Evolutionary conservation across 2,797 vertebrate species (phyloP), one percentile per base, ranked within the genome.

Genomic region (Lophius americanus): DNA sequence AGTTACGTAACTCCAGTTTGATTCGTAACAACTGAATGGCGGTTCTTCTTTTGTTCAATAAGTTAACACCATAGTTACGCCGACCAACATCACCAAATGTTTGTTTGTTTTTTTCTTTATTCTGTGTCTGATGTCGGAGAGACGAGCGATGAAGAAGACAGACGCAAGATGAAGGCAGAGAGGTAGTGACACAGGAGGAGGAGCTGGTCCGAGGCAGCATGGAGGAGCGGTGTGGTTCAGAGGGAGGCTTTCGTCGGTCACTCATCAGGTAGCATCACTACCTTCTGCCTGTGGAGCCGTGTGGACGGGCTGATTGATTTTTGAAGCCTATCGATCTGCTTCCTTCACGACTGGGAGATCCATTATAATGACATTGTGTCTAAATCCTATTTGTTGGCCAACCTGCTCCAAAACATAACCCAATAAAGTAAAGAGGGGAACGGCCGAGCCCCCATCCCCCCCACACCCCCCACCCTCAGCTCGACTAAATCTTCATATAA

Each of bases 321-420:
- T 89, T 87, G 88, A 91, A 89, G 68, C 56, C 60, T 8, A 91
- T 91, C 53, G 86, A 91, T 88, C 76, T 2, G 68, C 75, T 87
- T 85, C 75, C 78, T 86, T 87, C 70, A 75, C 61, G 14, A 81
- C 75, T 53, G 55, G 76, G 80, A 76, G 84, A 91, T 91, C 90
- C 77, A 88, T 91, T 83, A 83, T 91, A 91, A 91, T 84, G 76
- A 83, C 88, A 88, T 91, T 91, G 81, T 70, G 86, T 88, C 81
- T 81, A 83, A 91, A 91, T 91, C 86, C 74, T 84, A 83, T 91
- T 91, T 90, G 83, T 84, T 85, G 83, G 79, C 83, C 75, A 79
- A 88, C 82, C 79, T 75, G 75, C 87, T 84, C 82, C 87, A 60
- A 80, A 90, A 90, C 86, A 63, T 89, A 91, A 91, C 85, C 72